Evolutionary conservation across 2,888 invertebrate genomes (phyloP).

Genomic region (Erynnis tages): DNA sequence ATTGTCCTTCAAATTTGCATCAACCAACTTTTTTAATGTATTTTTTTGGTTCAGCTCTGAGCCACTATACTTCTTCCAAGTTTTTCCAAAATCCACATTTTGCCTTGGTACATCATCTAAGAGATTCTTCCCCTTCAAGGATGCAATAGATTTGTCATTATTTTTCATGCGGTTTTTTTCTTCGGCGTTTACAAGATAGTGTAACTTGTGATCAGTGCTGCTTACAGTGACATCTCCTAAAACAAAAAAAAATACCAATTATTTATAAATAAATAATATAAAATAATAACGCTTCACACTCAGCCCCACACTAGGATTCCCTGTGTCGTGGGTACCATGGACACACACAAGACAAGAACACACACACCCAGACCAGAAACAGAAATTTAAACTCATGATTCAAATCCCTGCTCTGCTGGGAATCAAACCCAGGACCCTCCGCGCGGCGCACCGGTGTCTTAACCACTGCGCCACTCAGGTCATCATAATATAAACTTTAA

Average conservation of each 20-base stretch:
- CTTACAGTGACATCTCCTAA: slow-evolving; percentile 52
- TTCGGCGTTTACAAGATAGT: slow-evolving; percentile 55
- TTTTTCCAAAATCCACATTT: slow-evolving; percentile 51
- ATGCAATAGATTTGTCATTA: slow-evolving; percentile 72
- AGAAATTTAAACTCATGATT: no score
- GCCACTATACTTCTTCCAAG: slow-evolving; percentile 58
- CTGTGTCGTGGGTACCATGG: no score
- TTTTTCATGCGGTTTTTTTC: slow-evolving; percentile 66
- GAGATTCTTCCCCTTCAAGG: slow-evolving; percentile 64
- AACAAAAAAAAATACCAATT: slow-evolving; percentile 43
- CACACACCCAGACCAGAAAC: no score
- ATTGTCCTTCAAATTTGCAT: not conserved
- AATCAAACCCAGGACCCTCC: no score
- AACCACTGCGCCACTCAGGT: no score
- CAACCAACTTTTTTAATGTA: not conserved
- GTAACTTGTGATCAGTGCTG: slow-evolving; percentile 49
- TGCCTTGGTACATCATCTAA: slow-evolving; percentile 52
- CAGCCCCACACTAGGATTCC: no score
- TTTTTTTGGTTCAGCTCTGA: slow-evolving; percentile 39
- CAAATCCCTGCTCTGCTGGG: no score
- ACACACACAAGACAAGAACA: no score
- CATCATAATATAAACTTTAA: no score
- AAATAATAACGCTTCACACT: no score
- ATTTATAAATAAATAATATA: no score
- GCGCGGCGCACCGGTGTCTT: no score